A percentile compares a stretch with the other conserved stretches of the same genome.
These are phyloP conservation scores for Anabacerthia variegaticeps DNA, from an alignment of 2,797 vertebrate genomes.

Conservation along the genomic window DNA sequence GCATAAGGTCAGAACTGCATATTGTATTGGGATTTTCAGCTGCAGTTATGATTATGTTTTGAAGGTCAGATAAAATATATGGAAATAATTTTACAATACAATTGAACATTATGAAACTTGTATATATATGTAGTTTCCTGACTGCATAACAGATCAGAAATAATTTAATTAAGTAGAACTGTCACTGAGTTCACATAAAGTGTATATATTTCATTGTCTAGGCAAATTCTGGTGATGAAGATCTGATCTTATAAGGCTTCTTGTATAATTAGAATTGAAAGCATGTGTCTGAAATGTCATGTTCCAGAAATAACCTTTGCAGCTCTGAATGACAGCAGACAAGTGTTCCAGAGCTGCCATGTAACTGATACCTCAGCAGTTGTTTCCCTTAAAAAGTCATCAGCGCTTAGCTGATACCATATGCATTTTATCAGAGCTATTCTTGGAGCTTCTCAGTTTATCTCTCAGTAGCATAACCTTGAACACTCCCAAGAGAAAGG, in stretches of 20 bases:
- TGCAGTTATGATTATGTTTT: not conserved
- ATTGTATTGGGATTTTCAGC: not conserved
- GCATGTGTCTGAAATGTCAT: constrained; percentile 85
- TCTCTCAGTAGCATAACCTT: constrained; percentile 84
- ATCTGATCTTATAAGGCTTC: constrained; percentile 67
- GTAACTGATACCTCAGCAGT: constrained; percentile 86
- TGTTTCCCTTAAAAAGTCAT: constrained; percentile 99
- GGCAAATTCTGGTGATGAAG: constrained; percentile 14
- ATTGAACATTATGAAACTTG: not conserved
- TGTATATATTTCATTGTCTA: not conserved
- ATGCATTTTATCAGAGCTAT: constrained; percentile 91
- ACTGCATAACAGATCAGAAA: not conserved
- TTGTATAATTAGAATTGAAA: constrained; percentile 70
- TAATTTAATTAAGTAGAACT: not conserved
- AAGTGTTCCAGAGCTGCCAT: constrained; percentile 89
- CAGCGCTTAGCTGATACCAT: constrained; percentile 81
- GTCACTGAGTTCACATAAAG: not conserved
- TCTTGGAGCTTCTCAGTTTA: constrained; percentile 83
- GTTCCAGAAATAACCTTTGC: constrained; percentile 87
- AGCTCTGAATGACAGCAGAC: constrained; percentile 87
- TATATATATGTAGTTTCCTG: not conserved
- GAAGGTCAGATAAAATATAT: not conserved
- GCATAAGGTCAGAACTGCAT: not conserved
- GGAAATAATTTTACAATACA: constrained; percentile 1
- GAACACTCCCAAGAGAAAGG: constrained; percentile 65